A percentile compares a stretch with the other conserved stretches of the same genome.
phyloP scores from a whole-genome alignment of 2,888 invertebrate species.

The Ypsolopha scabrella region DNA sequence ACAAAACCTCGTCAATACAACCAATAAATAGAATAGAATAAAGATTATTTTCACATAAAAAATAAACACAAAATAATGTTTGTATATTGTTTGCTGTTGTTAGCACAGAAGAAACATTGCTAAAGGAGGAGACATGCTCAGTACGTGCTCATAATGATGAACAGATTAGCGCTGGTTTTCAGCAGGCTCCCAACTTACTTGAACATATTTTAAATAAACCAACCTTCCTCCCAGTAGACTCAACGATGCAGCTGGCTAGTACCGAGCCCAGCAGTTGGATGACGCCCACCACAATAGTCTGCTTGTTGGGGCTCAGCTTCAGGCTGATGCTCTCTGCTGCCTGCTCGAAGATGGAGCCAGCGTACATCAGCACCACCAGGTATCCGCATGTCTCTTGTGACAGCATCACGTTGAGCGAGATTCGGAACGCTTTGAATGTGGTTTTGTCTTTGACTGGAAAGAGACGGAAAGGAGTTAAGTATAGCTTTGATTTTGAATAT shows the following conservation, averaged over 20 bases:
- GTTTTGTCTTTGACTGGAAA: constrained; percentile 56
- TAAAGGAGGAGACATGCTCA: no score
- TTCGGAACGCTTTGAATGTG: constrained; percentile 57
- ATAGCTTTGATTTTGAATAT: no score
- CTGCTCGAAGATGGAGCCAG: constrained; percentile 58
- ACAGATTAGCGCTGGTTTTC: no score
- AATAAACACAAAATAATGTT: no score
- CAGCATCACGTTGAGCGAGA: constrained; percentile 57
- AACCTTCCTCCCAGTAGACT: constrained; percentile 60
- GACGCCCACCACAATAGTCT: constrained; percentile 55
- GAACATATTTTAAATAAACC: not conserved
- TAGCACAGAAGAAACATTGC: no score
- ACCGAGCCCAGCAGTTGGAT: constrained; percentile 56
- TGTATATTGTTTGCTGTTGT: no score
- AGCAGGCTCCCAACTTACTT: no score
- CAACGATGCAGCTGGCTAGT: constrained; percentile 59
- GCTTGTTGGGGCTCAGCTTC: constrained; percentile 57
- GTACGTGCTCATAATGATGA: no score
- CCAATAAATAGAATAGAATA: no score
- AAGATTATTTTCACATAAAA: no score
- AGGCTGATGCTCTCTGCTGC: constrained; percentile 54
- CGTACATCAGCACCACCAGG: constrained; percentile 62
- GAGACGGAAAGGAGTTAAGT: not conserved
- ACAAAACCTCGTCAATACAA: no score
- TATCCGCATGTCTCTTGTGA: constrained; percentile 63